Base-by-base conservation (phyloP, 2,113 vertebrate genomes). In the Stictonetta naevosa region DNA sequence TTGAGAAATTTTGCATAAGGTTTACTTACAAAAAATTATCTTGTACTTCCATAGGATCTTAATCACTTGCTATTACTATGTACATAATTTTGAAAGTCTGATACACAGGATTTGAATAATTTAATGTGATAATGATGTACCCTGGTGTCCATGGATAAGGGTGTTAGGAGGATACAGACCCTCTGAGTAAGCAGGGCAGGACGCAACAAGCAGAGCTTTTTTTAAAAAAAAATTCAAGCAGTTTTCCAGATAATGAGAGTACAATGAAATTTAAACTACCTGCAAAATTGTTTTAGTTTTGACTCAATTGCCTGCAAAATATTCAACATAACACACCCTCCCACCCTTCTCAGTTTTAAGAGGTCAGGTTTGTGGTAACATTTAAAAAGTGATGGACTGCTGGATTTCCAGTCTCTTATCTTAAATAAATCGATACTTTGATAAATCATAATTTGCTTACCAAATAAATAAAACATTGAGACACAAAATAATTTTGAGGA, bases 81-180 rank as follows among this genome's bases (percentile, higher is more conserved):
- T 52, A 52, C 50, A 13, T 7, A 0, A 2, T 7, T 33, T 69
- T 16, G 7, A 17, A 14, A 78, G 64, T 0, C 44, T 36, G 56
- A 14, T 1, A 1, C 18, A 2, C 21, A 2, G 3, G 0, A 5
- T 9, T 4, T 13, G 10, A 21, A 6, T 36, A 3, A 29, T 8
- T 59, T 33, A 0, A 6, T 3, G 19, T 7, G 28, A 21, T 2
- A 20, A 6, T 1, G 66, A 46, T 10, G 22, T 8, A 11, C 78
- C 60, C 60, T 14, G 4, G 0, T 0, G 15, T 44, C 81, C 4
- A 0, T 2, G 50, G 48, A 10, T n/a, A 40, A 22, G 19, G 46
- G 25, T 22, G 19, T 4, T 19, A 16, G 42, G 31, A 28, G 48
- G 42, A 18, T 16, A 1, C 2, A 5, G 58, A 25, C n/a, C 2